Evolutionary conservation across 2,797 vertebrate genomes (phyloP).

Genomic region (Xenops minutus): DNA sequence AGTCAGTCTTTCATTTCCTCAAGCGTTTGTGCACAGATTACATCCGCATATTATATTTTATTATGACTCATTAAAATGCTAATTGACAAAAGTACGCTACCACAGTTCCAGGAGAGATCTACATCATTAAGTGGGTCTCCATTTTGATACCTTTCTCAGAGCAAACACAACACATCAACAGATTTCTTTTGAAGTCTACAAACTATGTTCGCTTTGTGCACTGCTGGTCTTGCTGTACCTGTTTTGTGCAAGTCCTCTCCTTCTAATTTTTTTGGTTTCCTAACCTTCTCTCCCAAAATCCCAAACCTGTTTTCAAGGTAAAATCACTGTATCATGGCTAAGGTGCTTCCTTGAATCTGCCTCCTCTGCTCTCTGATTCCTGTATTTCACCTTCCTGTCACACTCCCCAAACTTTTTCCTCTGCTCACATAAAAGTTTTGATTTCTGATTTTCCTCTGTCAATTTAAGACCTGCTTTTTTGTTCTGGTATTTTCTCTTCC

Average conservation of each 20-base stretch:
- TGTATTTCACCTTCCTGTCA: neutral
- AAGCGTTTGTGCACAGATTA: constrained; percentile 69
- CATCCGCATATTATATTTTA: constrained; percentile 69
- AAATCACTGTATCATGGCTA: neutral
- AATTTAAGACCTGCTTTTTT: neutral
- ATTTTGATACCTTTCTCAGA: neutral
- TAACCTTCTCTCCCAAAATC: neutral
- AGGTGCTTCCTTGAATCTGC: constrained; percentile 26
- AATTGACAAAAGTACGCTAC: constrained; percentile 37
- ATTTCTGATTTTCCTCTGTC: neutral
- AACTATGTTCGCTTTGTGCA: neutral
- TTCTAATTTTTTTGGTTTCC: neutral
- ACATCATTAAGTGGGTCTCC: neutral
- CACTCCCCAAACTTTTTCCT: neutral
- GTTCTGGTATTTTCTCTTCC: neutral
- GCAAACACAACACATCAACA: neutral
- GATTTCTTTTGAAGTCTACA: neutral
- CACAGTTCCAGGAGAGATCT: constrained; percentile 9
- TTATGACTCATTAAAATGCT: constrained; percentile 68
- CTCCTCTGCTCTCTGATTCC: neutral
- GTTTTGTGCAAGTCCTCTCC: neutral
- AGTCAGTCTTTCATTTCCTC: constrained; percentile 68
- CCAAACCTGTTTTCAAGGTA: neutral
- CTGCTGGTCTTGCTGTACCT: neutral
- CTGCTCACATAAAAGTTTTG: neutral